Base-by-base conservation (phyloP, 2,888 invertebrate species). In the Dicranocentrus wangi region DNA sequence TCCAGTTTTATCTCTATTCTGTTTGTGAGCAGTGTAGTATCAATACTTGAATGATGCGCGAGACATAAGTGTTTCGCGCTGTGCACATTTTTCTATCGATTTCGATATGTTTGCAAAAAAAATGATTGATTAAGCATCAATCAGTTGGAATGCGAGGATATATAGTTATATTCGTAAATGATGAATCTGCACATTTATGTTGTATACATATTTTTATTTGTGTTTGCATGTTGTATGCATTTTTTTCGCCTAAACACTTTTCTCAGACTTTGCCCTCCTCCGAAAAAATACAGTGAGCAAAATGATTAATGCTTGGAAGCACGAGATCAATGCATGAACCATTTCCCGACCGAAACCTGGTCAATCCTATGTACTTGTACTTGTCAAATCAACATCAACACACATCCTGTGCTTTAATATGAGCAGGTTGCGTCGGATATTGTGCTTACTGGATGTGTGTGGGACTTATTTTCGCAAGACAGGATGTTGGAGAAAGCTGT, bases 251-350 rank as follows among this genome's bases (percentile, higher is more conserved):
- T 51, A 10, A 13, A 27, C 47, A 42, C 15, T n/a, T 60, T 72
- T n/a, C 55, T 53, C 75, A 66, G 75, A 75, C 75, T 75, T 75
- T 75, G 75, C 55, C 75, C 75, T 75, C 75, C 75, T 75, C 66
- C 47, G 66, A 66, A 42, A 65, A 65, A 65, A 28, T 72, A 32
- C n/a, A 27, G 21, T 61, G 61, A 61, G 19, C 39, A 39, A 32
- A 42, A 39, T 42, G 42, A 55, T 70, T 10, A 70, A 8, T 19
- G n/a, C 23, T 13, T 0, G 39, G 65, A 53, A 39, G 17, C 73
- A 73, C 73, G 73, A n/a, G 73, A 21, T 21, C 42, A 55, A 27
- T 23, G 65, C 73, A 73, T 65, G 73, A 25, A 53, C 51, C 7
- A 28, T 23, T n/a, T 8, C 15, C 21, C 39, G 61, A 28, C n/a